Base-by-base conservation (phyloP, 2,113 vertebrate genomes). In the Phrynosoma blainvillii region DNA sequence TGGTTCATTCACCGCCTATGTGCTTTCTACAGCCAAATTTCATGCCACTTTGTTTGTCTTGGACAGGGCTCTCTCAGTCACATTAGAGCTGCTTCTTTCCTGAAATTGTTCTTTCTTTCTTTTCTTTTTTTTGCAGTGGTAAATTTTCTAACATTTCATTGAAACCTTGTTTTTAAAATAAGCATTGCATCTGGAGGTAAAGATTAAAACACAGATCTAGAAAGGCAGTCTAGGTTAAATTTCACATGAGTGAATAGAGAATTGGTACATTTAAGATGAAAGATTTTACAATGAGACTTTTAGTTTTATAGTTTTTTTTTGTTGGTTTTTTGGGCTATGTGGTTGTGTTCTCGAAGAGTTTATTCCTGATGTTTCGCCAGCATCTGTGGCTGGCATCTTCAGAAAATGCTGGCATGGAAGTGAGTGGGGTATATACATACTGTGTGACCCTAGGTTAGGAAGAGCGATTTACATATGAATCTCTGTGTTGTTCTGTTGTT, bases 1-100 rank as follows among this genome's bases (percentile, higher is more conserved):
- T 86, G 88, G 88, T 86, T 83, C 84, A 83, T 89, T 89, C 88
- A 89, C 84, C 62, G 27, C 71, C 52, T n/a, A 77, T 80, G 21
- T 77, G 62, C 52, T 86, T 78, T 83, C 74, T 27, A 62, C 7
- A 56, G 79, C 88, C 88, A 89, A 89, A 89, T 83, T 62, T 82
- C 65, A 32, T 68, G 65, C 74, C 76, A 36, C 18, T 86, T 83
- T 89, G 84, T 89, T 89, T 86, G 79, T 18, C 84, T 83, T 86
- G 52, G 65, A 83, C 74, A n/a, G 25, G 36, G 21, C 32, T 78
- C 23, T 23, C 47, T 79, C 21, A 78, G 79, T 62, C 52, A 62
- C 36, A 52, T 71, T 62, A 83, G 12, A 71, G 30, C 23, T 71
- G 73, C 65, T 59, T 36, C 27, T 65, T 59, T 13, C 56, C 74